A percentile compares a stretch with the other conserved stretches of the same genome.
phyloP scores from a whole-genome alignment of 1,140 invertebrate species.

The Hypsibius dujardini region DNA sequence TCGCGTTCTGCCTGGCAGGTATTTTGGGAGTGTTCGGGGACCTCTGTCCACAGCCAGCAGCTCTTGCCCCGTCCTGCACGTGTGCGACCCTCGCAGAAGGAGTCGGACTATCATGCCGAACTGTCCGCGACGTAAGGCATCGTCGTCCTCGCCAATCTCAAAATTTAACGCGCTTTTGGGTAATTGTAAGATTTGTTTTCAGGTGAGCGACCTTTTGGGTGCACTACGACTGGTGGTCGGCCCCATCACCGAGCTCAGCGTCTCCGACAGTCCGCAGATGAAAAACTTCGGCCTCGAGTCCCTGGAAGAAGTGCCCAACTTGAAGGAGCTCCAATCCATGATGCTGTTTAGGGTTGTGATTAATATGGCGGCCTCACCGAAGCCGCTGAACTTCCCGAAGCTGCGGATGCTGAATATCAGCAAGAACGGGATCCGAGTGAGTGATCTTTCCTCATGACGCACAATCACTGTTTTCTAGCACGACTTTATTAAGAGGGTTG shows the following conservation, averaged over 20 bases:
- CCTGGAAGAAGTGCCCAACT: neutral
- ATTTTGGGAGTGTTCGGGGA: neutral
- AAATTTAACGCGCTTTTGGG: neutral
- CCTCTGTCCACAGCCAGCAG: slow-evolving; percentile 1
- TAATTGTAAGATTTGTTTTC: neutral
- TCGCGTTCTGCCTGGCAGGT: too few species aligned
- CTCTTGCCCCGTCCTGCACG: slow-evolving; percentile 2
- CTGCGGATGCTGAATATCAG: neutral
- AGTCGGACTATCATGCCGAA: neutral
- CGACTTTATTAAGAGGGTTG: too few species aligned
- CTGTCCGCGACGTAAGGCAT: neutral
- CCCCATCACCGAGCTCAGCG: neutral
- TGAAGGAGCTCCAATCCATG: neutral
- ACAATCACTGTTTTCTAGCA: too few species aligned
- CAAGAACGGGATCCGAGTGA: slow-evolving; percentile 4
- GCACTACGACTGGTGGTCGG: neutral
- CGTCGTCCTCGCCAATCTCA: neutral
- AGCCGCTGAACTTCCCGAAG: neutral
- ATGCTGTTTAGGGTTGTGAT: neutral
- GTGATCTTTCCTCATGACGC: too few species aligned
- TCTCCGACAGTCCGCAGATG: slow-evolving; percentile 7
- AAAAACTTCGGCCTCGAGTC: slow-evolving; percentile 9
- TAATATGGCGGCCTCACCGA: neutral
- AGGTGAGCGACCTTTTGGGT: neutral
- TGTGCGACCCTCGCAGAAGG: slow-evolving; percentile 2